phyloP scores from a whole-genome alignment of 2,113 vertebrate genomes.

The Rhizomys pruinosus region DNA sequence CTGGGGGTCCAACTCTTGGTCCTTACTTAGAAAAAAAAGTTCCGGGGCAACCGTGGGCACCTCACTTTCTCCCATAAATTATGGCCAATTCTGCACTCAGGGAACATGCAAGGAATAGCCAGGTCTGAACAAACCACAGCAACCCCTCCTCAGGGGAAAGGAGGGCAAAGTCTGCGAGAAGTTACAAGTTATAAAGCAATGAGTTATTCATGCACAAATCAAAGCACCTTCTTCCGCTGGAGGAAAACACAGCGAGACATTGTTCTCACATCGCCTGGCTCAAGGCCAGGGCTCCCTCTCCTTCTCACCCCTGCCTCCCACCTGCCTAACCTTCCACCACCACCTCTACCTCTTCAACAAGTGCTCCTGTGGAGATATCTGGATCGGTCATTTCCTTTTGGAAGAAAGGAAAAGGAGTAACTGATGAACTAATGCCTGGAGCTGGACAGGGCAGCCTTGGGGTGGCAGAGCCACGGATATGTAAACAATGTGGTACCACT shows the following conservation, averaged over 20 bases:
- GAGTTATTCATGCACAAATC: slow-evolving; percentile 66
- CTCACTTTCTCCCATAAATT: neutral
- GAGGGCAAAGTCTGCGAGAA: slow-evolving; percentile 71
- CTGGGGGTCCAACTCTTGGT: too few relatives aligned
- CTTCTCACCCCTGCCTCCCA: neutral
- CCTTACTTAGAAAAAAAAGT: neutral
- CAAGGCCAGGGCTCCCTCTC: neutral
- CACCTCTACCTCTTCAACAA: neutral
- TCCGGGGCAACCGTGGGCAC: fast-evolving
- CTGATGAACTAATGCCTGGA: neutral
- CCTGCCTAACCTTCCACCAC: neutral
- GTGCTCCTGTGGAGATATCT: neutral
- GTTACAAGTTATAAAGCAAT: slow-evolving; percentile 67
- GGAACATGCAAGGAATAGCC: neutral
- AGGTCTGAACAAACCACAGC: neutral
- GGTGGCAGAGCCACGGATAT: neutral
- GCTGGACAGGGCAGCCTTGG: too few relatives aligned
- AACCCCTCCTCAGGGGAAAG: neutral
- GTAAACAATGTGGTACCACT: neutral
- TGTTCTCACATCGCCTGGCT: slow-evolving; percentile 59
- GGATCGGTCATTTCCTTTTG: neutral
- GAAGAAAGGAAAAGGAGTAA: neutral
- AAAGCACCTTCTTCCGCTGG: slow-evolving; percentile 36
- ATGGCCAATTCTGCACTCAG: neutral
- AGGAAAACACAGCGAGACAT: slow-evolving; percentile 73